Evolutionary conservation across 2,113 vertebrate species (phyloP), one percentile per base, ranked within the genome.

Genomic region (Notothenia rossii): DNA sequence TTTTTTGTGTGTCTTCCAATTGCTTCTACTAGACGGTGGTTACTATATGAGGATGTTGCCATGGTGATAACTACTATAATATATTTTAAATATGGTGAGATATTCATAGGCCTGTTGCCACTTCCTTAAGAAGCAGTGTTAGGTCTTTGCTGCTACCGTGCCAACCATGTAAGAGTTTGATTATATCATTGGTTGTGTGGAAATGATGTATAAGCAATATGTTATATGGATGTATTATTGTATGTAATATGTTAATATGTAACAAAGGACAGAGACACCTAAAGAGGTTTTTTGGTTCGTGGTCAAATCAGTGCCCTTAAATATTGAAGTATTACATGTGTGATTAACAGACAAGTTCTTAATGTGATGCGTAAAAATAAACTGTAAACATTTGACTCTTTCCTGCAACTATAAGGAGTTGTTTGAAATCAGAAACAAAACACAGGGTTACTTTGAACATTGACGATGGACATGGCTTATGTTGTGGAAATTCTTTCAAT

Each of bases 41-140:
- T 1, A 40, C 20, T 22, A 18, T 15, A 40, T 46, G 2, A 49
- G 22, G 49, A 54, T 29, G 70, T 83, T 79, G 50, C 75, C 59
- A 74, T 77, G 68, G 80, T 25, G 80, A 81, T 59, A 60, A 29
- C 63, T 36, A 60, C 36, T 7, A 40, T 22, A 65, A 49, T 49
- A 36, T 13, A 60, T 20, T 76, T 64, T 6, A 64, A 85, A 66
- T 17, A 56, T 25, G n/a, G 51, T 67, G 25, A 50, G 62, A 68
- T 75, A 63, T 68, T 74, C 45, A 60, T 50, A 56, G 58, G 5
- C 2, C 69, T 50, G 36, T 15, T 29, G 58, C 48, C 60, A 2
- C 50, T 72, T 74, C 49, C 51, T 64, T 48, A 40, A 5, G 36
- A 7, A 40, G 36, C 36, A 7, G 5, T 40, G 7, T 40, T 40